Percentiles rank a stretch among this genome's conserved stretches.
phyloP scores from a whole-genome alignment of 1,140 invertebrate species.

The Drosophila ironensis region DNA sequence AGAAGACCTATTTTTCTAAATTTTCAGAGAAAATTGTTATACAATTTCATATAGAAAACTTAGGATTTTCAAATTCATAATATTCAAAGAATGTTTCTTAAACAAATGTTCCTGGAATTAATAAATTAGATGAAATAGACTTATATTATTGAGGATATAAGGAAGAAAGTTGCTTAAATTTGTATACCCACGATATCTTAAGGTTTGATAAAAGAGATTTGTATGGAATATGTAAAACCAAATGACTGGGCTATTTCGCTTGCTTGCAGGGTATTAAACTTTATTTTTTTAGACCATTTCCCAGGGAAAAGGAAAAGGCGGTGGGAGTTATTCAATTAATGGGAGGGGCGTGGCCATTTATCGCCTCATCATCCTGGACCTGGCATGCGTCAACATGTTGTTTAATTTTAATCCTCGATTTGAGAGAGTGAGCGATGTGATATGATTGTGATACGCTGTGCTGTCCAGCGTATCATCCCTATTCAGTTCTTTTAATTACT shows the following conservation, averaged over 20 bases:
- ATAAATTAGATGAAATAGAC: not conserved
- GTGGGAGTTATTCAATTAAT: not conserved
- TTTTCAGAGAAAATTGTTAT: too few relatives aligned
- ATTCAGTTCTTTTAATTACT: slow-evolving; percentile 16
- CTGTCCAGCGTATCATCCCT: not conserved
- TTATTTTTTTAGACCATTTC: not conserved
- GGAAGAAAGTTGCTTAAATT: too few relatives aligned
- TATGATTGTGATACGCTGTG: not conserved
- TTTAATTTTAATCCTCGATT: slow-evolving; percentile 13
- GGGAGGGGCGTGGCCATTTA: slow-evolving; percentile 19
- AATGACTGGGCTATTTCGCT: not conserved
- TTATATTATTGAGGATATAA: too few relatives aligned
- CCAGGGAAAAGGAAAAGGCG: too few relatives aligned
- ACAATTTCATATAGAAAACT: not conserved
- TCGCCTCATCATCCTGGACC: slow-evolving; percentile 32
- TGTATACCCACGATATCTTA: too few relatives aligned
- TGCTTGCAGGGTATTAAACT: not conserved
- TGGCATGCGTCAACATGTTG: slow-evolving; percentile 44
- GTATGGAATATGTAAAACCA: not conserved
- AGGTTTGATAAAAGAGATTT: too few relatives aligned
- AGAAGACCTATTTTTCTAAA: too few relatives aligned
- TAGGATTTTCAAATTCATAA: not conserved
- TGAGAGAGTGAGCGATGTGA: not conserved
- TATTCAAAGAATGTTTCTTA: not conserved
- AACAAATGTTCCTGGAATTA: not conserved